Evolutionary conservation across 30 jellyfish, hydroid and myxozoan genomes (phyloP), one percentile per base, ranked within the genome.

Genomic region (Aurelia aurita complex sp. Pacific): DNA sequence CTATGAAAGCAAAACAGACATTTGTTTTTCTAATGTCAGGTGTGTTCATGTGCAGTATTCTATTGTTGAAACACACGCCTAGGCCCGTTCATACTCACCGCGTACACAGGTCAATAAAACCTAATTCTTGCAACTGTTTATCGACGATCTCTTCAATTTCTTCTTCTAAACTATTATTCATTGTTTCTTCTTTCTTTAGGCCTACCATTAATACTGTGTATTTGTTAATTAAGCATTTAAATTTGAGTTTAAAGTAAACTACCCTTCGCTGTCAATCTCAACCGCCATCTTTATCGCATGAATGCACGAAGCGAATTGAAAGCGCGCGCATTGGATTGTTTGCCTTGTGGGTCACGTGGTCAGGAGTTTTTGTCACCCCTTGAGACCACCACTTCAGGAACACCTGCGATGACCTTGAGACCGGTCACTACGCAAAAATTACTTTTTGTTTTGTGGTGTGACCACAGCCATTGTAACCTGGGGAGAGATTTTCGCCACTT

Each of bases 91-190:
- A 38, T 6, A 52, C 83, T 77, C 77, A 91, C 97, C 90, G 79
- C 64, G 89, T 85, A 81, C 97, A 91, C 40, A 91, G 80, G 63
- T 91, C 92, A 34, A 84, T 79, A 80, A 91, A 91, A 5, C 92
- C 92, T 14, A 77, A 76, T 55, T 85, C 96, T 67, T 84, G 92
- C 67, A 91, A 66, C 78, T 91, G 96, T 73, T 65, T 76, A 76
- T 91, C 92, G 32, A 91, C 90, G 59, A 91, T 91, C 64, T 76
- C 92, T 81, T 91, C 91, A 15, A 83, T 70, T 52, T 91, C 92
- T 10, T 67, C 89, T 64, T 79, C 95, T 14, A 91, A 66, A 12
- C 59, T 38, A 46, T 79, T 86, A 63, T 85, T 52, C 87, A 84
- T 73, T 15, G 19, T 61, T 16, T 18, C 80, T 1, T 71, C 85